Percentiles rank a stretch among this genome's conserved stretches.
These are phyloP conservation scores for Suricata suricatta DNA, from an alignment of 2,113 vertebrate genomes.

Conservation along the genomic window DNA sequence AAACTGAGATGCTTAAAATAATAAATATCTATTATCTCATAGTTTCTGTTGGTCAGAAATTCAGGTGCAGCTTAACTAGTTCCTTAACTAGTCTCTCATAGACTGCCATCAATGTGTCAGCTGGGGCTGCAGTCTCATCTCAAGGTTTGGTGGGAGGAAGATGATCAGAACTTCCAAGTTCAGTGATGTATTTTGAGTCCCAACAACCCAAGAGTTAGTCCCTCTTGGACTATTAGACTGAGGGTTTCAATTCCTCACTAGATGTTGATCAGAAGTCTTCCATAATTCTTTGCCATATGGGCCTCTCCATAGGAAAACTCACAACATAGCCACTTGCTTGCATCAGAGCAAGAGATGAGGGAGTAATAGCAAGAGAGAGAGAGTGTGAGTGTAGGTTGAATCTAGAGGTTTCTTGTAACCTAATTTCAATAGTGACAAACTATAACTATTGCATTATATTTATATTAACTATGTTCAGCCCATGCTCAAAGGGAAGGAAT, in stretches of 20 bases:
- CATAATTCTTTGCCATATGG: not conserved
- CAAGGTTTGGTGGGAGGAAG: not conserved
- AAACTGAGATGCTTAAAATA: not conserved
- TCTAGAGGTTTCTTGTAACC: not conserved
- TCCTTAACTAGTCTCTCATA: not conserved
- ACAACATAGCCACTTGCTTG: not conserved
- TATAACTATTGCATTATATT: not conserved
- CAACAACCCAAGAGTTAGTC: not conserved
- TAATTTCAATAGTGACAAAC: not conserved
- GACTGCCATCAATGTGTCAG: not conserved
- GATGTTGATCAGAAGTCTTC: not conserved
- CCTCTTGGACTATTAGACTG: not conserved
- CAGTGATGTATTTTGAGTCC: not conserved
- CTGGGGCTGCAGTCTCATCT: not conserved
- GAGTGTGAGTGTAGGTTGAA: not conserved
- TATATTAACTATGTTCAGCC: not conserved
- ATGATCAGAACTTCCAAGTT: not conserved
- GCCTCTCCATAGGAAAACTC: not conserved
- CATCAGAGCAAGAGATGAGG: not conserved
- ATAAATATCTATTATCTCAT: not conserved
- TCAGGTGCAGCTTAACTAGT: not conserved
- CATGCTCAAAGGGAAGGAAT: not conserved
- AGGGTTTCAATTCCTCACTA: not conserved
- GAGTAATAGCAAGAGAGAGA: not conserved
- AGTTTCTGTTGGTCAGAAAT: not conserved